These are phyloP conservation scores for Lutjanus argentimaculatus DNA, from an alignment of 2,797 vertebrate genomes.

Conservation along the genomic window DNA sequence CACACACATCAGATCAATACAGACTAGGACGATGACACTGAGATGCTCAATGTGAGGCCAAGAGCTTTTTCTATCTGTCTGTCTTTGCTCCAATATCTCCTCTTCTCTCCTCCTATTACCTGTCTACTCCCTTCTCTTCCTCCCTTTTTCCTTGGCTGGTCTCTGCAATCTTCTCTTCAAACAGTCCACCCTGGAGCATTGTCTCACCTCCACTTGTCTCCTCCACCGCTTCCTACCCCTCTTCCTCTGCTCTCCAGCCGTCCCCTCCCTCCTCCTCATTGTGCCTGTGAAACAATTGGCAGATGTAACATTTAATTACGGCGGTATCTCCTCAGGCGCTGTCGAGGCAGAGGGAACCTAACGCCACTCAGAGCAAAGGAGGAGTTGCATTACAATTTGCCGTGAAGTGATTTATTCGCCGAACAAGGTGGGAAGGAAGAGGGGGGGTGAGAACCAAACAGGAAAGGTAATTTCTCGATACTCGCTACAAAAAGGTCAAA, in stretches of 20 bases:
- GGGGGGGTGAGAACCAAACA: conserved; percentile 57
- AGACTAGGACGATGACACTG: conserved; percentile 75
- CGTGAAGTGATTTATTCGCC: conserved; percentile 81
- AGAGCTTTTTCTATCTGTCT: conserved; percentile 67
- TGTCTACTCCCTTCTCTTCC: conserved; percentile 43
- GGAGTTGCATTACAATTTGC: conserved; percentile 87
- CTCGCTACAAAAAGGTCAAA: conserved; percentile 89
- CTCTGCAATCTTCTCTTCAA: conserved; percentile 76
- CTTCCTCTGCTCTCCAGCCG: conserved; percentile 60
- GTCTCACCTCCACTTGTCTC: conserved; percentile 78
- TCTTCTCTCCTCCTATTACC: conserved; percentile 46
- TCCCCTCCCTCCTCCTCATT: conserved; percentile 75
- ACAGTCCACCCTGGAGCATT: conserved; percentile 67
- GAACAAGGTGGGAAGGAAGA: conserved; percentile 68
- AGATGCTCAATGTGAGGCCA: conserved; percentile 79
- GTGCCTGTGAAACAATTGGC: conserved; percentile 87
- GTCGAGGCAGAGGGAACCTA: conserved; percentile 76
- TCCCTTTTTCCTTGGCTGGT: conserved; percentile 57
- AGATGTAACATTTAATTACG: conserved; percentile 90
- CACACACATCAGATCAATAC: conserved; percentile 80
- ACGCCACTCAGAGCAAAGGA: conserved; percentile 83
- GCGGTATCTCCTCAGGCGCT: conserved; percentile 85
- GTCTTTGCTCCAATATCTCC: conserved; percentile 54
- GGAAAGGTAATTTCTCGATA: conserved; percentile 86
- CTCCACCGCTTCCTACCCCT: conserved; percentile 53